phyloP scores from a whole-genome alignment of 2,888 invertebrate genomes.

The Reticulitermes lucifugus region DNA sequence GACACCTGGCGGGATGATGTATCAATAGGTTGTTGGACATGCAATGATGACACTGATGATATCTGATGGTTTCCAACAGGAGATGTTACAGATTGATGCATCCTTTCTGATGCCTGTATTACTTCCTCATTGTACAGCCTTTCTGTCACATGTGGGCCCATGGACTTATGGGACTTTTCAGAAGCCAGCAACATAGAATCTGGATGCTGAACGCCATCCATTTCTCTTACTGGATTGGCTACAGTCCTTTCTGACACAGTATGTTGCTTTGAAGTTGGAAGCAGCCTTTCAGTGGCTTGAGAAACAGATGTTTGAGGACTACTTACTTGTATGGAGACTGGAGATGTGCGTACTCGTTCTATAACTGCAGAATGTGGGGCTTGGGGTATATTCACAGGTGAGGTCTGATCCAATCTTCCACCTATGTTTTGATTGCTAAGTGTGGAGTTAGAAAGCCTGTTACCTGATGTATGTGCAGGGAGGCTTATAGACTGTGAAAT shows the following conservation, averaged over 20 bases:
- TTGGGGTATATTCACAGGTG: not conserved
- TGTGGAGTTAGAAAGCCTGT: not conserved
- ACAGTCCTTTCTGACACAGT: not conserved
- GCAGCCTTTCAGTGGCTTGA: not conserved
- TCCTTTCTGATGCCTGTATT: conserved; percentile 1
- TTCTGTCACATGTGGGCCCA: not conserved
- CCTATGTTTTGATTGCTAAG: not conserved
- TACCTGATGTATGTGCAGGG: not conserved
- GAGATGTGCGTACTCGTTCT: not conserved
- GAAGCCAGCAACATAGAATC: not conserved
- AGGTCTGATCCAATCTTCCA: not conserved
- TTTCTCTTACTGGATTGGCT: not conserved
- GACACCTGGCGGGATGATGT: not conserved
- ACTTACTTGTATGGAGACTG: not conserved
- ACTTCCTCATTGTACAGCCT: conserved; percentile 3
- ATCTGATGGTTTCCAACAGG: not conserved
- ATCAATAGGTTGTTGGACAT: conserved; percentile 2
- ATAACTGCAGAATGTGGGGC: not conserved
- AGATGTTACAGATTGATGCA: not conserved
- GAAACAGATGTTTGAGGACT: not conserved
- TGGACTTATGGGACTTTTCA: not conserved
- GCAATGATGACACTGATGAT: not conserved
- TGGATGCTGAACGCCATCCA: not conserved
- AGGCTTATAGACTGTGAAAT: not conserved
- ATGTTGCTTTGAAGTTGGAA: not conserved